phyloP scores from a whole-genome alignment of 2,888 invertebrate genomes.

The Monochamus alternatus region DNA sequence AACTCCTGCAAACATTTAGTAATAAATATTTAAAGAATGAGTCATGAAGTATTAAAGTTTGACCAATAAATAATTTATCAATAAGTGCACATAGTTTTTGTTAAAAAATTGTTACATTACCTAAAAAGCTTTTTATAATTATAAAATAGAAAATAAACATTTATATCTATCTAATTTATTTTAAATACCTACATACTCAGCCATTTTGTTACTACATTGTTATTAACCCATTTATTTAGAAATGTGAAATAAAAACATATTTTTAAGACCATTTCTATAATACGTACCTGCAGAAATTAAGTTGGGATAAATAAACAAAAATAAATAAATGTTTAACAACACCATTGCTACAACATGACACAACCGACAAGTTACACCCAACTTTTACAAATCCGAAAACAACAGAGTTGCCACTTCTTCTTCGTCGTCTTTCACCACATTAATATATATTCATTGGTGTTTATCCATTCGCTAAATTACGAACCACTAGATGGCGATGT shows the following conservation, averaged over 20 bases:
- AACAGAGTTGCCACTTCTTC: not conserved
- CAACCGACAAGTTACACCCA: conserved; percentile 21
- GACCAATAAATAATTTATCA: no score
- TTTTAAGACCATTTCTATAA: conserved; percentile 2
- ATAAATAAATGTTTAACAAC: conserved; percentile 48
- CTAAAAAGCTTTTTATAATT: no score
- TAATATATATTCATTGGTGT: no score
- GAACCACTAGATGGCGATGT: no score
- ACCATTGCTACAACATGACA: conserved; percentile 49
- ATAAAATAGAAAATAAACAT: no score
- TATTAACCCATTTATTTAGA: conserved; percentile 10
- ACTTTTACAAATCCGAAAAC: not conserved
- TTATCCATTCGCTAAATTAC: no score
- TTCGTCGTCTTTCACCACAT: no score
- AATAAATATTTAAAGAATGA: not conserved
- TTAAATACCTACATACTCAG: not conserved
- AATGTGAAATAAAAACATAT: conserved; percentile 5
- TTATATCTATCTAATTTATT: no score
- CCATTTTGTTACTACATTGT: not conserved
- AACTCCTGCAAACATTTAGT: not conserved
- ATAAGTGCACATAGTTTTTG: no score
- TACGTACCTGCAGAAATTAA: conserved; percentile 47
- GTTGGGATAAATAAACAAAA: conserved; percentile 45
- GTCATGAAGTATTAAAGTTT: not conserved
- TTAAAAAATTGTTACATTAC: no score